Evolutionary conservation across 2,888 invertebrate genomes (phyloP), one percentile per base, ranked within the genome.

Genomic region (Orthosia gracilis): DNA sequence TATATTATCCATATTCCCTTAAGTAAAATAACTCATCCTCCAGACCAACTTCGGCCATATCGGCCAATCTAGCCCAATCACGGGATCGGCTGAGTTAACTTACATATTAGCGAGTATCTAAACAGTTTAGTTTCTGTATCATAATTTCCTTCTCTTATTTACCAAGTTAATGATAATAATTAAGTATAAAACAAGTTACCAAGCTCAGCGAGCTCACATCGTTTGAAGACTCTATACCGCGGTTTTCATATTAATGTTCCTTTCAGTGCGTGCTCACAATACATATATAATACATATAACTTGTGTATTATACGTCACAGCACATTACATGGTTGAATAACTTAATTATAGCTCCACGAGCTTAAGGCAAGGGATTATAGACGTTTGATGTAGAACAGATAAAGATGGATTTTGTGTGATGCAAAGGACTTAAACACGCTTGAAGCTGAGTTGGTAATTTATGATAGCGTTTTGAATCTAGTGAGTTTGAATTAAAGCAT

Each of bases 191-290:
- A 26, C 18, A 49, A 49, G 18, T 47, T 13, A n/a, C 76, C 40
- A 40, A 1, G 26, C 26, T 26, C 26, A 26, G 31, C 54, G 5
- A 49, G 54, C 58, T 47, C n/a, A 23, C 40, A 21, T 18, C 12
- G 21, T 54, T 49, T 31, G 50, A 58, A 83, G 26, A 49, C 57
- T 13, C 59, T 58, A 55, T 55, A 62, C 11, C 18, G 50, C n/a
- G 50, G 80, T 45, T 66, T 74, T 50, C 18, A 65, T 57, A 83
- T 80, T 58, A 73, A 55, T 52, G 47, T 65, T 63, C 23, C 50
- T 69, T 21, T 49, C 21, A 13, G 57, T 31, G 61, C 59, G 49
- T 64, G 67, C 45, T 31, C 49, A 65, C 63, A 47, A 47, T 15
- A 57, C 23, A 74, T 52, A 55, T 4, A 40, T 40, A 23, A 54